Base-by-base conservation (phyloP, 2,797 vertebrate genomes). In the Hyperoplus lanceolatus region DNA sequence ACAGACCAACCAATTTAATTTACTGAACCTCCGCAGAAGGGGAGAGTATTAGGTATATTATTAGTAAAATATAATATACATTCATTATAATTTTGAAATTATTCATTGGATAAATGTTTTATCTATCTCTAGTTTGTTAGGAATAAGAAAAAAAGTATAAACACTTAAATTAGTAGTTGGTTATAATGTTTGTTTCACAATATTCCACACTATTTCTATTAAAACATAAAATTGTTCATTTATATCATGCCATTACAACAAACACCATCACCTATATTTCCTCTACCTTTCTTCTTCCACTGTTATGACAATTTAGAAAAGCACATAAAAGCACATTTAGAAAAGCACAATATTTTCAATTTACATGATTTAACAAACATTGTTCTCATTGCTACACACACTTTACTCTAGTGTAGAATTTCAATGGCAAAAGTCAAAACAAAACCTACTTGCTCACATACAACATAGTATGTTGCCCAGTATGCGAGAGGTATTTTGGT, bases 401-500 rank as follows among this genome's bases (percentile, higher is more conserved):
- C 16, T 61, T n/a, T 48, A 11, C 21, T 57, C 56, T 53, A 48
- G 49, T 61, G 42, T 43, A 36, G 42, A 45, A 60, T 71, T 55
- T 70, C 14, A 41, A 75, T 4, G 36, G 46, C 53, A 73, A 68
- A 60, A 12, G 51, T 56, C 4, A 48, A 21, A 14, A 16, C 0
- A 46, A 21, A 11, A 6, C n/a, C 51, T 42, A 48, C 21, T 36
- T 54, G 39, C 12, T 58, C 0, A 29, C 46, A 75, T 56, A 57
- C 46, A 29, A 11, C 6, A 45, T 39, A 48, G 45, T 79, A 21
- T 48, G 64, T 57, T 58, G 50, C 29, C n/a, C 46, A 53, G 67
- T 70, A 46, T 78, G 69, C 75, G 14, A 83, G 51, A 50, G 60
- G 68, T 63, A 82, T 77, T 55, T 42, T 65, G 71, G 64, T 73